Evolutionary conservation across 2,113 vertebrate species (phyloP).

Genomic region (Dromaius novaehollandiae): DNA sequence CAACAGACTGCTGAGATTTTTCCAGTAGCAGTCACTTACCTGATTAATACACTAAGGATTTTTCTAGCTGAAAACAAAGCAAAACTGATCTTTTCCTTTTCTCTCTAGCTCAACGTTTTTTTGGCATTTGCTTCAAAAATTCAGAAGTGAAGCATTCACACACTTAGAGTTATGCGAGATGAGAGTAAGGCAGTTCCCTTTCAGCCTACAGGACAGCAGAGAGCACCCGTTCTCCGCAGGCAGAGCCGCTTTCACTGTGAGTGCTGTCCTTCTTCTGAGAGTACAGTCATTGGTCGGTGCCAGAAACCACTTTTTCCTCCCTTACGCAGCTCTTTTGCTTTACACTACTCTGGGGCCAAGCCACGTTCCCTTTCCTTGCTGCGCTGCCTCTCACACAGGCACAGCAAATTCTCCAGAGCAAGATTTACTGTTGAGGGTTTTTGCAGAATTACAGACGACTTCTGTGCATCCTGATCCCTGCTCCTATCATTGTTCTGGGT

Average conservation of each 20-base stretch:
- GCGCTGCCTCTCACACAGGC: not conserved
- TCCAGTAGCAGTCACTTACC: not conserved
- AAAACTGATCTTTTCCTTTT: not conserved
- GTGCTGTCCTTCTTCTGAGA: not conserved
- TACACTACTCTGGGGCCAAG: not conserved
- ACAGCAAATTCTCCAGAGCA: too few relatives aligned
- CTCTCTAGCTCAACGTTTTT: not conserved
- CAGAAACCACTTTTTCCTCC: not conserved
- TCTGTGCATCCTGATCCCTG: not conserved
- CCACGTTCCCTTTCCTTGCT: not conserved
- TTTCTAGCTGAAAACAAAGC: not conserved
- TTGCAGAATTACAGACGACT: not conserved
- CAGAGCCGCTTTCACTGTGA: not conserved
- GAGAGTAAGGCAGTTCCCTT: not conserved
- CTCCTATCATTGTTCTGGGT: not conserved
- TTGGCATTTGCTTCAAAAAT: not conserved
- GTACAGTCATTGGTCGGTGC: not conserved
- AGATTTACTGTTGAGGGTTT: too few relatives aligned
- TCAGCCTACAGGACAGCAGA: not conserved
- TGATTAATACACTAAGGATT: not conserved
- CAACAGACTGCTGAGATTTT: not conserved
- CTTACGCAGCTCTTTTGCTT: not conserved
- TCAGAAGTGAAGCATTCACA: accelerated
- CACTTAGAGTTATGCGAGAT: not conserved
- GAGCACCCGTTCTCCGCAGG: not conserved